Base-by-base conservation (phyloP, 2,888 invertebrate species). In the Chalcis sispes region DNA sequence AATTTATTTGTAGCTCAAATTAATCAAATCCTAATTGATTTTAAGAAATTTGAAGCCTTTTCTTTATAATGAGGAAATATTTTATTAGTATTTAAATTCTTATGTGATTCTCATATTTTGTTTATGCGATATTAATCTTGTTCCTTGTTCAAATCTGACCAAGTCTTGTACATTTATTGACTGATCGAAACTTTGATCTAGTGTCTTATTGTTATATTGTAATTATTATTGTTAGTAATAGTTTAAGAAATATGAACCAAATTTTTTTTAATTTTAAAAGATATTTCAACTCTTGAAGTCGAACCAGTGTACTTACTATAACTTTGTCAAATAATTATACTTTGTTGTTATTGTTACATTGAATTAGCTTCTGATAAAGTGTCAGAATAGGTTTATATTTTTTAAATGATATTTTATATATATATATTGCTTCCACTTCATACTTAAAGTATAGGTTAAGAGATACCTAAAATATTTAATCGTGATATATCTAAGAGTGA, bases 171-270 rank as follows among this genome's bases (percentile, higher is more conserved):
- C 61, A 70, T 75, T 67, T 61, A 69, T 77, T 75, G 80, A 82
- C 83, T 80, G 82, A 83, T 81, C 77, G 77, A 80, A 79, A 80
- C 74, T 78, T 73, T 75, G 77, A 79, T 80, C 80, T 75, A 82
- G 81, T 82, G 81, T 81, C 81, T 85, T 81, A 80, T 79, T 73
- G 77, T 81, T 80, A 77, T 65, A 65, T 61, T 36, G 20, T 77
- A 79, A 77, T 77, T 71, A 79, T 74, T 71, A 81, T 78, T 78
- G 75, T 80, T 79, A 77, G 77, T 75, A 72, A 78, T 73, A 72
- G 65, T 36, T 56, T 78, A 78, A 70, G 69, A 75, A 72, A 80
- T 67, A 70, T 61, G 67, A 77, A 77, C 80, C 80, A 81, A 80
- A 80, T 79, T 79, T 73, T 78, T 78, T 77, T 65, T 77, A 76